Evolutionary conservation across 1,140 invertebrate species (phyloP).

Genomic region (Euura saliciscinereae): DNA sequence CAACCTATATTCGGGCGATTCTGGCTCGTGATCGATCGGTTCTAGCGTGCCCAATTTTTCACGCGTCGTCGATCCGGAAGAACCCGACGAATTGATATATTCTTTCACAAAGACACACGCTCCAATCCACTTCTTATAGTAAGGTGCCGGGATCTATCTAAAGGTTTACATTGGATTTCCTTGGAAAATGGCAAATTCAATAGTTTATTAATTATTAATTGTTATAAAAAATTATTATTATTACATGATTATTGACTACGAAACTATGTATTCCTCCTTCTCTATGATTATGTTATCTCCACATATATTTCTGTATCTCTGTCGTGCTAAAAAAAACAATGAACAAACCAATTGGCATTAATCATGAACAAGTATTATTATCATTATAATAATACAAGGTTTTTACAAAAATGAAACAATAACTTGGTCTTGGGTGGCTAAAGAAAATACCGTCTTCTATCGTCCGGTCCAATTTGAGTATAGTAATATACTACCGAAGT

Average conservation of each 20-base stretch:
- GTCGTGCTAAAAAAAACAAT: constrained; percentile 11
- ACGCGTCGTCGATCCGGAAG: neutral
- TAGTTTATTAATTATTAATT: constrained; percentile 32
- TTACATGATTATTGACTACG: constrained; percentile 32
- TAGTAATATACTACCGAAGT: neutral
- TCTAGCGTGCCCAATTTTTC: neutral
- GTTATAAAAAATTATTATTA: constrained; percentile 15
- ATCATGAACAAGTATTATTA: constrained; percentile 23
- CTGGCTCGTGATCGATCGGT: neutral
- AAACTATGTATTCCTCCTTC: constrained; percentile 35
- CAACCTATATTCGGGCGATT: neutral
- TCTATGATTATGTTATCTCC: constrained; percentile 19
- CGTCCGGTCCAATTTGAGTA: neutral
- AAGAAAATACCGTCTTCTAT: constrained; percentile 30
- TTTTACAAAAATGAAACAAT: constrained; percentile 8
- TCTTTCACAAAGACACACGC: constrained; percentile 46
- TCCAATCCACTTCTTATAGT: constrained; percentile 61
- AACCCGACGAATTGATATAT: constrained; percentile 9
- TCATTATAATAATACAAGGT: neutral
- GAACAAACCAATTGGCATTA: constrained; percentile 32
- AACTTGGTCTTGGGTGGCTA: constrained; percentile 20
- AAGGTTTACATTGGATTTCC: constrained; percentile 61
- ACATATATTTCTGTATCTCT: constrained; percentile 18
- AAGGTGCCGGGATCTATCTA: constrained; percentile 49
- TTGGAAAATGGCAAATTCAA: constrained; percentile 23